phyloP scores from a whole-genome alignment of 2,797 vertebrate species.

The Acropternis orthonyx region DNA sequence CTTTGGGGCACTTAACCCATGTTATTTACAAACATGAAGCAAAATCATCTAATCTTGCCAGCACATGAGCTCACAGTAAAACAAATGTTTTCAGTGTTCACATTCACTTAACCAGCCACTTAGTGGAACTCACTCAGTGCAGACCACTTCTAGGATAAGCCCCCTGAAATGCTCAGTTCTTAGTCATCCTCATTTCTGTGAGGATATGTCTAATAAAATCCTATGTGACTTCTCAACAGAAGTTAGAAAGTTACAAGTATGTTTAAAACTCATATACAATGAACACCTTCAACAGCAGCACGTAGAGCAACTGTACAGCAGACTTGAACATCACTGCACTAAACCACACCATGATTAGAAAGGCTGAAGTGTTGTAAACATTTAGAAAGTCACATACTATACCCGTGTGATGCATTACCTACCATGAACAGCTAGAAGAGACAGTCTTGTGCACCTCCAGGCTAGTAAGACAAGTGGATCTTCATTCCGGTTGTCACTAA shows the following conservation, averaged over 20 bases:
- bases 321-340: neutral
- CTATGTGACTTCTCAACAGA: neutral
- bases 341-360: neutral
- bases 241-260: neutral
- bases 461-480: constrained; percentile 94
- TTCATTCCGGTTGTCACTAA: constrained; percentile 93
- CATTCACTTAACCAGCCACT: neutral
- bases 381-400: neutral
- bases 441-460: constrained; percentile 93
- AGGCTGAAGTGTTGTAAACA: neutral
- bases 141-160: neutral
- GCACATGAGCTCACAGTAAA: neutral
- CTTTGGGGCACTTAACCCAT: neutral
- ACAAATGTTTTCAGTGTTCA: neutral
- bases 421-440: constrained; percentile 95
- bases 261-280: neutral
- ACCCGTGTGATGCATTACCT: constrained; percentile 9
- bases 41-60: neutral
- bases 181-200: neutral
- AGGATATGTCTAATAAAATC: neutral
- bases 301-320: accelerated
- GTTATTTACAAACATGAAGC: neutral
- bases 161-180: neutral
- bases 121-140: neutral
- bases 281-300: neutral